Conservation (phyloP, 2,888 invertebrate genomes). For the Dolomedes plantarius region DNA sequence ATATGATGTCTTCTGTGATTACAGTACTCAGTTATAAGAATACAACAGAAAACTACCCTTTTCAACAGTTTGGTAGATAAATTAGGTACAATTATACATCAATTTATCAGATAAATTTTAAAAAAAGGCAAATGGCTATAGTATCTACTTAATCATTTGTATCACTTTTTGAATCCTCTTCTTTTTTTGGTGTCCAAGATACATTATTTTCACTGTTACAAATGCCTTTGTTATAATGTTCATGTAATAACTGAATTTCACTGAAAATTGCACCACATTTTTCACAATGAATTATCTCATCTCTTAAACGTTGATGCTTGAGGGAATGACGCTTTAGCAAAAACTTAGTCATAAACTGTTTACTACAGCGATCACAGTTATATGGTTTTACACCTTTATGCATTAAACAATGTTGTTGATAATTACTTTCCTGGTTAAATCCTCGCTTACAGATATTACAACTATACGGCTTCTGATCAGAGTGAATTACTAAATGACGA, state of each 20-base stretch:
- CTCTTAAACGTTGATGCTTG: not conserved
- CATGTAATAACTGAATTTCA: not conserved
- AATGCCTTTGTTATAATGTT: too few species aligned
- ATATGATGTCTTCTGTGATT: too few species aligned
- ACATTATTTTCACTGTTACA: too few species aligned
- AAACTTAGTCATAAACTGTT: not conserved
- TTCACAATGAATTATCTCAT: not conserved
- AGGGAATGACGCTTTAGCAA: not conserved
- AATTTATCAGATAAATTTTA: too few species aligned
- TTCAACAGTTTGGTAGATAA: too few species aligned
- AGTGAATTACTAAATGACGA: not conserved
- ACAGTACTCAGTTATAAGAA: too few species aligned
- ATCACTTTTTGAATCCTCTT: too few species aligned
- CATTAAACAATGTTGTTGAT: not conserved
- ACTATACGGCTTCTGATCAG: not conserved
- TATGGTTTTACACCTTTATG: not conserved
- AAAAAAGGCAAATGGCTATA: too few species aligned
- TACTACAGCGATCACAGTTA: not conserved
- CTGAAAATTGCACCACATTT: not conserved
- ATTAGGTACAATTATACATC: too few species aligned
- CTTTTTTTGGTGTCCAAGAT: too few species aligned
- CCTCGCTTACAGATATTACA: not conserved
- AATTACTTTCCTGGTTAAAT: not conserved
- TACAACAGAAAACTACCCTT: too few species aligned
- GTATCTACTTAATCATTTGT: too few species aligned